phyloP scores from a whole-genome alignment of 2,888 invertebrate species.

The Noctua janthina region DNA sequence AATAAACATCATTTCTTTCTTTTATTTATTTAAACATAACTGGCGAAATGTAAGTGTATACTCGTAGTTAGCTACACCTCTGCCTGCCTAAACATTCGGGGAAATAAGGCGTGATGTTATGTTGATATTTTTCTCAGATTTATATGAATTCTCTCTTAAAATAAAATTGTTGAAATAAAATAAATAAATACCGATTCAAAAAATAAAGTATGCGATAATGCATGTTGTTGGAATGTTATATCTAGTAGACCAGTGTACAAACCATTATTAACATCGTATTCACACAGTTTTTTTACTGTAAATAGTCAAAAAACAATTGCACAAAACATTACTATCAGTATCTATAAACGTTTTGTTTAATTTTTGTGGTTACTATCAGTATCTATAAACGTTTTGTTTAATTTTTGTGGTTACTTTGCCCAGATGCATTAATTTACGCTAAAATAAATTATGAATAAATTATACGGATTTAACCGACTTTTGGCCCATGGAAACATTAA shows the following conservation, averaged over 20 bases:
- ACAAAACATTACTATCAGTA: not conserved
- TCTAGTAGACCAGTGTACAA: not conserved
- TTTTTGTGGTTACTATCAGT: not conserved
- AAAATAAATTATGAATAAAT: constrained; percentile 25
- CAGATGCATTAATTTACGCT: not conserved
- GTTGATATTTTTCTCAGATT: not conserved
- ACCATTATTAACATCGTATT: not conserved
- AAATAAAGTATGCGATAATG: not conserved
- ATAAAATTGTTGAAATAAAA: not conserved
- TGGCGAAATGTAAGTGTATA: not conserved
- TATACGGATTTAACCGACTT: constrained; percentile 31
- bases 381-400: not conserved
- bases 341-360: not conserved
- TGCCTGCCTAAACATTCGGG: not conserved
- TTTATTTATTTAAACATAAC: not conserved
- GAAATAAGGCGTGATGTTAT: not conserved
- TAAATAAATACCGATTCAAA: not conserved
- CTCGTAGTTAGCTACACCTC: not conserved
- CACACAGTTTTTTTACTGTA: no score
- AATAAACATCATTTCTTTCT: no score
- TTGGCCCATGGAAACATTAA: not conserved
- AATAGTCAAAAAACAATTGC: not conserved
- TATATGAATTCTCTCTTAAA: not conserved
- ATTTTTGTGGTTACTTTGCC: not conserved
- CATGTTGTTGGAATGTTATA: not conserved